Evolutionary conservation across 2,888 invertebrate species (phyloP), one percentile per base, ranked within the genome.

Genomic region (Agonopterix arenella): DNA sequence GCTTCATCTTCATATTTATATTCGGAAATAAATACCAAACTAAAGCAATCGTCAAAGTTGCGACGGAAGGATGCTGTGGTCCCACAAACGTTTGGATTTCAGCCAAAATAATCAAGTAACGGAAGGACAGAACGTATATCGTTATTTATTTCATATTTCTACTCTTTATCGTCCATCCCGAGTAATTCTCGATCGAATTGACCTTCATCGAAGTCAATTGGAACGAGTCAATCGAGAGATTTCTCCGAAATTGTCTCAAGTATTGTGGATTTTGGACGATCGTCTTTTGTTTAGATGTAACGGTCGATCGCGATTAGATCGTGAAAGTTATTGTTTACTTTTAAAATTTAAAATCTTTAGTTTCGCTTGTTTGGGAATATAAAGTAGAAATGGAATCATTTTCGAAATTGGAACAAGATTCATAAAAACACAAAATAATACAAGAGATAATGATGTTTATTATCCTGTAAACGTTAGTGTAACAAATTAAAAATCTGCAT

Each of bases 41-140:
- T 28, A 28, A 28, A 28, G 28, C 28, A 28, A 28, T 28, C 28
- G 28, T 28, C 28, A 28, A 28, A 28, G 28, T 28, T 28, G 28
- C 61, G 62, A 62, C 66, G 62, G 62, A 66, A 70, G 64, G 67
- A 28, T 67, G 64, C 59, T 65, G 64, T 63, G 68, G 64, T 56
- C 53, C 68, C 68, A 61, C 70, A 65, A 74, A 64, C 64, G 60
- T 62, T 77, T 86, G 84, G 86, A 76, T 63, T 58, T 52, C 50
- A 53, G 85, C 86, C 84, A 86, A 82, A 75, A 80, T 80, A 80
- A 84, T 82, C 80, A 70, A 73, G 70, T 72, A 70, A 76, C 69
- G 74, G 68, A 70, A 77, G 70, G 63, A 65, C 65, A 51, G 56
- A 62, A 71, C 71, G 58, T 72, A 64, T 67, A 70, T 70, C 62